phyloP scores from a whole-genome alignment of 2,888 invertebrate genomes.

The Salticus scenicus region DNA sequence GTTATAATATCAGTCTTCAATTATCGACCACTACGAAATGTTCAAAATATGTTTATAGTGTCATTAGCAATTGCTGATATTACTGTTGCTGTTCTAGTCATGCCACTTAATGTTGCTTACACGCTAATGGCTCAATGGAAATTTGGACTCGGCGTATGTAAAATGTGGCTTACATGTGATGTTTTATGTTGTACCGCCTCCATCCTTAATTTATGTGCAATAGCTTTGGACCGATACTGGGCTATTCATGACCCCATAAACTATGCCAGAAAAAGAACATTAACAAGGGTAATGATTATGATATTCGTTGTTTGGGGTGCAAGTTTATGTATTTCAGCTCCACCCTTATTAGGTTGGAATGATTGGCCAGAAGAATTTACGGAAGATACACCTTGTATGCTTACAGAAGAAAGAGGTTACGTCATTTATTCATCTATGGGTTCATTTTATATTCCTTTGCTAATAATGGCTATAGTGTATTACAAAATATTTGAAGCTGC shows the following conservation, averaged over 20 bases:
- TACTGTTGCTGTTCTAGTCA: constrained; percentile 90
- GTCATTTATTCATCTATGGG: constrained; percentile 93
- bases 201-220: constrained; percentile 93
- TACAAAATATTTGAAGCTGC: constrained; percentile 96
- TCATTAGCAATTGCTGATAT: constrained; percentile 95
- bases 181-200: constrained; percentile 97
- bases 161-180: constrained; percentile 96
- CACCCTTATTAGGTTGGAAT: constrained; percentile 94
- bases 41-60: constrained; percentile 97
- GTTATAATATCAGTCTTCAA: constrained; percentile 96
- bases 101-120: constrained; percentile 95
- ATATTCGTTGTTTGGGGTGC: constrained; percentile 91
- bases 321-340: constrained; percentile 90
- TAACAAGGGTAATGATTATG: constrained; percentile 88
- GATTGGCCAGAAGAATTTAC: constrained; percentile 90
- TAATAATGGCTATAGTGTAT: constrained; percentile 97
- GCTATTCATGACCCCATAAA: constrained; percentile 84
- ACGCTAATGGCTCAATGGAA: constrained; percentile 93
- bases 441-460: constrained; percentile 94
- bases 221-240: constrained; percentile 90
- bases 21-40: constrained; percentile 91
- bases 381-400: constrained; percentile 85
- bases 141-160: constrained; percentile 93
- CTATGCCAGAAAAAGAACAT: constrained; percentile 92
- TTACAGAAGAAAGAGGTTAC: constrained; percentile 91